Base-by-base conservation (phyloP, 2,888 invertebrate species). In the Dichetophora obliterata region DNA sequence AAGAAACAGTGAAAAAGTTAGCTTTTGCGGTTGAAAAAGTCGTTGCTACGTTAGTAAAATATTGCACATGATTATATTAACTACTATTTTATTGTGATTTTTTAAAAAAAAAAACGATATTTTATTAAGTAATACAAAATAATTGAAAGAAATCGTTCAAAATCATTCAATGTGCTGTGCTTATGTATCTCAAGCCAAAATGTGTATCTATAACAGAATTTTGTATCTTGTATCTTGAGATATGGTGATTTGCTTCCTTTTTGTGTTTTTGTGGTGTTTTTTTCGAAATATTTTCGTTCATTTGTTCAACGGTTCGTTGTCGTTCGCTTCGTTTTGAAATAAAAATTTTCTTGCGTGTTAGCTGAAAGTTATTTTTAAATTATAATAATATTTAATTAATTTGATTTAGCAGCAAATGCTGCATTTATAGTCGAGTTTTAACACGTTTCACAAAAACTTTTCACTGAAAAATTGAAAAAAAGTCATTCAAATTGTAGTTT, bases 361-460 rank as follows among this genome's bases (percentile, higher is more conserved):
- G 87, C 88, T 88, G 85, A 87, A 87, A 85, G 87, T 83, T 88
- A 88, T 88, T 88, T 88, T 85, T 88, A 88, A 87, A 88, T 83
- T 80, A 82, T 75, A 76, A 66, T 48, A 73, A 27, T 73, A 66
- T 74, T 61, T 66, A 76, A 78, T 75, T 54, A 73, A 79, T n/a
- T n/a, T 71, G 75, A 54, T 77, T 80, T 70, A 76, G 71, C 73
- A 76, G 71, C 75, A 76, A 74, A 73, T 73, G 77, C 73, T 77
- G 57, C 34, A 77, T 50, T 77, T 74, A 78, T 68, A 68, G 65
- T 59, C 19, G 68, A 69, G 73, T 69, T 74, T 19, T 54, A 54
- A 19, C 8, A 19, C 3, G 19, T 57, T 43, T 72, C 57, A 57
- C 72, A 76, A 11, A 31, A 24, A 50, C 8, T 22, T 69, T 52